Percentiles rank a stretch among this genome's conserved stretches.
Conservation (phyloP, 2,113 vertebrate species). For the Pelecanoides urinatrix region DNA sequence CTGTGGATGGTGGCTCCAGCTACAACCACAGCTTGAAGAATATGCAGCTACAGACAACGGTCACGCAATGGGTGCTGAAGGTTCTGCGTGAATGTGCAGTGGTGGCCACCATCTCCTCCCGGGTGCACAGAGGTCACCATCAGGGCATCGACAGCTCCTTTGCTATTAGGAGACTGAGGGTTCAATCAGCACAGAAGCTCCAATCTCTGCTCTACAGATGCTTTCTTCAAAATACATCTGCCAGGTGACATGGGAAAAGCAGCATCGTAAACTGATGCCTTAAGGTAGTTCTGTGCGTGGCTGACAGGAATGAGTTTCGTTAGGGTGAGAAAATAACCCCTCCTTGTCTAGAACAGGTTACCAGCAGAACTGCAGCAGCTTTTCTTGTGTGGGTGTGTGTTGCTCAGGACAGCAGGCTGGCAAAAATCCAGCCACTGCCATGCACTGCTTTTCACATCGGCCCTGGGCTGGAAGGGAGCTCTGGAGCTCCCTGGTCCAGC, state of each 20-base stretch:
- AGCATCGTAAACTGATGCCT: not conserved
- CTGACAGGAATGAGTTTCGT: not conserved
- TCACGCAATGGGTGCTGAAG: not conserved
- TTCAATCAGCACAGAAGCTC: not conserved
- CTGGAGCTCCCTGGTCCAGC: not conserved
- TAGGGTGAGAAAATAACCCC: not conserved
- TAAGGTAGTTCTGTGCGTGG: not conserved
- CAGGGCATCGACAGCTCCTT: not conserved
- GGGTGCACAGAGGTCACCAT: not conserved
- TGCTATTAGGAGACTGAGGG: not conserved
- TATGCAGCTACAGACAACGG: not conserved
- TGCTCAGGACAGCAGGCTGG: not conserved
- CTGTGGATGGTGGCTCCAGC: not conserved
- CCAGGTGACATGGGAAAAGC: not conserved
- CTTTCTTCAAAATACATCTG: not conserved
- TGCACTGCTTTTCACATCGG: accelerated
- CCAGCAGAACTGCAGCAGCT: not conserved
- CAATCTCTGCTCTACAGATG: not conserved
- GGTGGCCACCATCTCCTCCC: not conserved
- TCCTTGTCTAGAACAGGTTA: not conserved
- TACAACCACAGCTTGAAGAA: not conserved
- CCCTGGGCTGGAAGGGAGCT: not conserved
- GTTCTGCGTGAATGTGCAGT: not conserved
- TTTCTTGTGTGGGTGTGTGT: not conserved
- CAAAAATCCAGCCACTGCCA: not conserved